These are phyloP conservation scores for Agrotis segetum DNA, from an alignment of 2,888 invertebrate genomes.

Conservation along the genomic window DNA sequence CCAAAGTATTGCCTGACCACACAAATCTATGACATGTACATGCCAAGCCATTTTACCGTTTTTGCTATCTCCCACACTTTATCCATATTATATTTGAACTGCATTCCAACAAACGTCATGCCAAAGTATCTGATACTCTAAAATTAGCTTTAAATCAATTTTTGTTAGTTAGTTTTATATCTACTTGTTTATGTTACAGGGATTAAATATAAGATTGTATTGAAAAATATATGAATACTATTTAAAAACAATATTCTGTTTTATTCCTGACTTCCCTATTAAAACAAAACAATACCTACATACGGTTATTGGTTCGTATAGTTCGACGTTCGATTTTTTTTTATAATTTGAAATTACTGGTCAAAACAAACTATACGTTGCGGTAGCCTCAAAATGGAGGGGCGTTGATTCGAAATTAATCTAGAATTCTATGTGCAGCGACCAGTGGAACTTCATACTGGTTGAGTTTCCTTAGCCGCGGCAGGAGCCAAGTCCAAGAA, in stretches of 20 bases:
- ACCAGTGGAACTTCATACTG: no score
- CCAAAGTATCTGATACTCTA: constrained; percentile 4
- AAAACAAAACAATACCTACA: no score
- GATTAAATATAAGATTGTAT: constrained; percentile 3
- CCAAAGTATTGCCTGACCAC: neutral
- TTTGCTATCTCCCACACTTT: neutral
- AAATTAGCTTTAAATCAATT: neutral
- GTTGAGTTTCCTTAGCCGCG: no score
- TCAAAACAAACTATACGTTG: no score
- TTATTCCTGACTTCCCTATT: neutral
- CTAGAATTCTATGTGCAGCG: no score
- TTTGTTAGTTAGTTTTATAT: constrained; percentile 8
- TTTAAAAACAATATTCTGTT: neutral
- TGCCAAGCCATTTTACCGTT: no score
- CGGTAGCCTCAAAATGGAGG: no score
- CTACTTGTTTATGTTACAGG: constrained; percentile 9
- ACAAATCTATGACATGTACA: neutral
- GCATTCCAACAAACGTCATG: neutral
- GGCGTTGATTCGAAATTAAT: no score
- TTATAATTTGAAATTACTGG: no score
- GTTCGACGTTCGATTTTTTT: no score
- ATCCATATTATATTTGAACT: neutral
- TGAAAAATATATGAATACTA: constrained; percentile 5
- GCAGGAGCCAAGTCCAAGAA: no score
- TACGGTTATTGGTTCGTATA: no score